Evolutionary conservation across 2,797 vertebrate genomes (phyloP), one percentile per base, ranked within the genome.

Genomic region (Tinamus major): DNA sequence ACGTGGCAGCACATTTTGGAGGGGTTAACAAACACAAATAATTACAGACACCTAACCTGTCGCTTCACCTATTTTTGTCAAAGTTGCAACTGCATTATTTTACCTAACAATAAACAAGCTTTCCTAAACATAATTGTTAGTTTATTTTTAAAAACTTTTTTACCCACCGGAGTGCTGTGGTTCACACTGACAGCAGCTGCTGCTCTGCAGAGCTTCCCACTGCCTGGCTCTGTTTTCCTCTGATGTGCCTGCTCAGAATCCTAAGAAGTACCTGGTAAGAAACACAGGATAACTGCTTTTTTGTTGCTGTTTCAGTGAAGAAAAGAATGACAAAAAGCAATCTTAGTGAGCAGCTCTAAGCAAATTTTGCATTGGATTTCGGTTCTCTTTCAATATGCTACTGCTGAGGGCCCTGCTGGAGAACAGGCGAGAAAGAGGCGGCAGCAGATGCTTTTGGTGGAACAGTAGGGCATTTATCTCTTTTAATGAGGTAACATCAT

Each of bases 401-500:
- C 91, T 95, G 93, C 95, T 94, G 95, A 96, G 90, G 71, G 58
- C 87, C 71, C 23, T 92, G 92, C 95, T 96, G 89, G 93, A 94
- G 85, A 88, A 51, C 77, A 95, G 92, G 75, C 67, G 4, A 87
- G 82, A 69, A 83, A 78, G 91, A 96, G 82, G 91, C 95, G 95
- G 93, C 95, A 97, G 95, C 97, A 97, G 97, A 97, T 97, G 97
- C 97, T 97, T 96, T 93, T 95, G 94, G 95, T 97, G 90, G 93
- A 97, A 97, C 96, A 93, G 96, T 97, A 93, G 94, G 91, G 93
- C 96, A 97, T 98, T 98, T 97, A 95, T 98, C 97, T 98, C 96
- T 97, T 97, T 97, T 97, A 98, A 98, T 97, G 97, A 98, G 97
- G 97, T 97, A 97, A 97, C 96, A 96, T 97, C 94, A 97, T 97